Evolutionary conservation across 2,888 invertebrate genomes (phyloP).

Genomic region (Nowickia ferox): DNA sequence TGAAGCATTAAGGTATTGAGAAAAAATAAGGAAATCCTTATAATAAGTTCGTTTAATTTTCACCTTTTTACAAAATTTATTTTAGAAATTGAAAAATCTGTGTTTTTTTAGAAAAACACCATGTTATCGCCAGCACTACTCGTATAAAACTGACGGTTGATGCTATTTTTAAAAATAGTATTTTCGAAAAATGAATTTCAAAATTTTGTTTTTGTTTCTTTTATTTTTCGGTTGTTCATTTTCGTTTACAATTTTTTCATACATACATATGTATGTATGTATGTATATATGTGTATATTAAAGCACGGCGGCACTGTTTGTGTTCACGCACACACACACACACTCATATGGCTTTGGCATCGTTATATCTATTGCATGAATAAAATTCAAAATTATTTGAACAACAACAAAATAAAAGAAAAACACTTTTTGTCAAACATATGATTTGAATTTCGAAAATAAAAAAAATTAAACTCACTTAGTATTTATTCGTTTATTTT

Average conservation of each 20-base stretch:
- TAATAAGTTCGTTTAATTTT: neutral
- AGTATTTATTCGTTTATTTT: too few species aligned
- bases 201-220: constrained; percentile 39
- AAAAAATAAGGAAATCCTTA: neutral
- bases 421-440: constrained; percentile 33
- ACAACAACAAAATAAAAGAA: constrained; percentile 5
- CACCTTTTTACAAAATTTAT: neutral
- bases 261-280: too few species aligned
- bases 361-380: constrained; percentile 39
- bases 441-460: constrained; percentile 24
- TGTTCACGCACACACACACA: constrained; percentile 14
- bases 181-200: constrained; percentile 70
- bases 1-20: neutral
- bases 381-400: constrained; percentile 5
- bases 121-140: constrained; percentile 79
- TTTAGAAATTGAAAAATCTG: neutral
- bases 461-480: neutral
- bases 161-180: constrained; percentile 81
- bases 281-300: too few species aligned
- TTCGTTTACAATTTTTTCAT: constrained; percentile 25
- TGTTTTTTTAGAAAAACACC: constrained; percentile 21
- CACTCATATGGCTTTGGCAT: constrained; percentile 48
- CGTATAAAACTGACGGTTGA: constrained; percentile 81
- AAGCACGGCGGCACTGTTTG: neutral
- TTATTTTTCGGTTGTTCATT: constrained; percentile 49